Evolutionary conservation across 2,113 vertebrate species (phyloP).

Genomic region (Cettia cetti): DNA sequence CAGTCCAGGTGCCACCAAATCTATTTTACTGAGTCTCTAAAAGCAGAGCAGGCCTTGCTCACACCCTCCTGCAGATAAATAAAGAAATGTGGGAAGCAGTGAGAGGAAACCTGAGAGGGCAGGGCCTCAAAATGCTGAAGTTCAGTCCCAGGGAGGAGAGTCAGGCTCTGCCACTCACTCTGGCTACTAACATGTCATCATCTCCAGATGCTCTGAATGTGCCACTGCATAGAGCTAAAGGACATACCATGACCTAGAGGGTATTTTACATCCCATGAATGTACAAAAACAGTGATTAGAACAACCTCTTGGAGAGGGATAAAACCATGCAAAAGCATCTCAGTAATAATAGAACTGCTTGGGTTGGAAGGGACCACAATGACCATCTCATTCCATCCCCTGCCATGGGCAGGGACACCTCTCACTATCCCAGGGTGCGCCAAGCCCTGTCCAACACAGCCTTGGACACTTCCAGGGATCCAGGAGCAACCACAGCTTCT

Average conservation of each 20-base stretch:
- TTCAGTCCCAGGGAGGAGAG: not conserved
- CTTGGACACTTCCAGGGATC: not conserved
- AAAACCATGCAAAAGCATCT: not conserved
- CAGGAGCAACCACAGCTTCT: not conserved
- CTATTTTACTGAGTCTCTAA: not conserved
- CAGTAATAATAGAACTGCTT: not conserved
- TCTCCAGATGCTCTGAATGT: not conserved
- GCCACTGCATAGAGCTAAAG: not conserved
- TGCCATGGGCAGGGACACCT: not conserved
- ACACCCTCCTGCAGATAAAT: not conserved
- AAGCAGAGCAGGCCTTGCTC: not conserved
- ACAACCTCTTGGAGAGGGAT: not conserved
- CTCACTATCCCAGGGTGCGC: fast-evolving
- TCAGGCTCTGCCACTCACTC: not conserved
- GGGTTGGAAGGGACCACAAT: not conserved
- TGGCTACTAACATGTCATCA: fast-evolving
- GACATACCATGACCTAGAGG: no score
- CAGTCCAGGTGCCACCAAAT: not conserved
- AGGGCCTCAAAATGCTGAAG: not conserved
- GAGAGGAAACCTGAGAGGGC: not conserved
- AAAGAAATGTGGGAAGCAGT: not conserved
- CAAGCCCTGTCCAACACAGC: fast-evolving
- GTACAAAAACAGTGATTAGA: not conserved
- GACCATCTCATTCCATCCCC: not conserved
- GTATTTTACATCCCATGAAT: not conserved